phyloP scores from a whole-genome alignment of 2,113 vertebrate genomes.

The Odontesthes bonariensis region DNA sequence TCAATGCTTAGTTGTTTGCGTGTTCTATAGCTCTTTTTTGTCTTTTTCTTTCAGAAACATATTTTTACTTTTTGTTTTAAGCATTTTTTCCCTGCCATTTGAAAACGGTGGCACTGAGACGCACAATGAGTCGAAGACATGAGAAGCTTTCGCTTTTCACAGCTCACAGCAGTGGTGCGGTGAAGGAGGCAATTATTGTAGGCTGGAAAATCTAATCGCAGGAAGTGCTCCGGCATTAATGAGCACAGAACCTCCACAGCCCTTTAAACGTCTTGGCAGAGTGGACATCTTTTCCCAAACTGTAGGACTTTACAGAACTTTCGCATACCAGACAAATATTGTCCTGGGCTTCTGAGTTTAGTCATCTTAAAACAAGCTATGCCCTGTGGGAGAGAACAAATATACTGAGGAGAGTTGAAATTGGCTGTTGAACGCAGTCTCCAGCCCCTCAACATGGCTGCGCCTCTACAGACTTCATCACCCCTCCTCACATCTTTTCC shows the following conservation, averaged over 20 bases:
- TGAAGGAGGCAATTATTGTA: constrained; percentile 28
- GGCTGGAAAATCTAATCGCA: constrained; percentile 60
- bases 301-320: constrained; percentile 26
- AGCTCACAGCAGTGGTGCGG: constrained; percentile 12
- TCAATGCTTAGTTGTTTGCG: no score
- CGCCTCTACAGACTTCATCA: constrained; percentile 6
- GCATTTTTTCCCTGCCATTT: no score
- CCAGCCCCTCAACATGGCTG: background rate
- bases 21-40: no score
- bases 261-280: constrained; percentile 50
- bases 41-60: no score
- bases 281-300: constrained; percentile 35
- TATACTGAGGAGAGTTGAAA: no score
- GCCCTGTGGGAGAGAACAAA: constrained; percentile 4
- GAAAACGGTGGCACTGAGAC: no score
- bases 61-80: no score
- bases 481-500: constrained; percentile 22
- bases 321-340: constrained; percentile 9
- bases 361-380: constrained; percentile 13
- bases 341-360: constrained; percentile 2
- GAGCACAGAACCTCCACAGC: constrained; percentile 31
- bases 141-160: background rate
- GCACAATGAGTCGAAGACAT: no score
- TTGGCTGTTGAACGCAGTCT: no score
- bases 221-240: constrained; percentile 30